phyloP scores from a whole-genome alignment of 2,113 vertebrate species.

The Hippocampus comes region DNA sequence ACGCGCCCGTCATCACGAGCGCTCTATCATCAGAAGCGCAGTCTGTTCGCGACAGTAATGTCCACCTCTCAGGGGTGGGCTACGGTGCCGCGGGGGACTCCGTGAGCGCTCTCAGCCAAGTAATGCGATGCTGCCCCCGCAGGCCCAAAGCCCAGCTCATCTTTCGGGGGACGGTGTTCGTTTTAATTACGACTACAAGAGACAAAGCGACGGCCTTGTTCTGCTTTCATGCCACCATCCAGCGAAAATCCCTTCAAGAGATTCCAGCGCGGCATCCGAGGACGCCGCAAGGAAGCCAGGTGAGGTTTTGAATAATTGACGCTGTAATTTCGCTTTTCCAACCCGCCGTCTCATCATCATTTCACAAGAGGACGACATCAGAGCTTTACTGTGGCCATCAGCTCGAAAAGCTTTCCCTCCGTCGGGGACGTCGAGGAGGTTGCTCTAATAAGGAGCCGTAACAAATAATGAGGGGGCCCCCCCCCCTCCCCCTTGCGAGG shows the following conservation, averaged over 20 bases:
- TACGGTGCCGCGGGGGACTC: neutral
- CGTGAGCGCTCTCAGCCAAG: slow-evolving; percentile 45
- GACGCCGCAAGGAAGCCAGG: slow-evolving; percentile 42
- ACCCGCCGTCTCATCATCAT: slow-evolving; percentile 50
- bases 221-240: slow-evolving; percentile 40
- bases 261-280: slow-evolving; percentile 5
- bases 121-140: slow-evolving; percentile 55
- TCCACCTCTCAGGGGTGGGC: slow-evolving; percentile 50
- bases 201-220: slow-evolving; percentile 56
- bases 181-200: slow-evolving; percentile 62
- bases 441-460: slow-evolving; percentile 30
- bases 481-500: slow-evolving; percentile 16
- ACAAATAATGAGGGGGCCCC: slow-evolving; percentile 46
- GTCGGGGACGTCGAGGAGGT: neutral
- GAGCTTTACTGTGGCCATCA: slow-evolving; percentile 27
- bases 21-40: neutral
- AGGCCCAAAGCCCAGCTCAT: slow-evolving; percentile 34
- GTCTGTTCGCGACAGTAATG: slow-evolving; percentile 18
- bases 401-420: neutral
- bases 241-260: slow-evolving; percentile 29
- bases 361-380: slow-evolving; percentile 35
- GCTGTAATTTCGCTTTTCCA: slow-evolving; percentile 46
- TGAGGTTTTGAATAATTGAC: slow-evolving; percentile 56
- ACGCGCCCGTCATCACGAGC: neutral
- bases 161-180: slow-evolving; percentile 48